Evolutionary conservation across 1,140 invertebrate species (phyloP).

Genomic region (Papilio glaucus): DNA sequence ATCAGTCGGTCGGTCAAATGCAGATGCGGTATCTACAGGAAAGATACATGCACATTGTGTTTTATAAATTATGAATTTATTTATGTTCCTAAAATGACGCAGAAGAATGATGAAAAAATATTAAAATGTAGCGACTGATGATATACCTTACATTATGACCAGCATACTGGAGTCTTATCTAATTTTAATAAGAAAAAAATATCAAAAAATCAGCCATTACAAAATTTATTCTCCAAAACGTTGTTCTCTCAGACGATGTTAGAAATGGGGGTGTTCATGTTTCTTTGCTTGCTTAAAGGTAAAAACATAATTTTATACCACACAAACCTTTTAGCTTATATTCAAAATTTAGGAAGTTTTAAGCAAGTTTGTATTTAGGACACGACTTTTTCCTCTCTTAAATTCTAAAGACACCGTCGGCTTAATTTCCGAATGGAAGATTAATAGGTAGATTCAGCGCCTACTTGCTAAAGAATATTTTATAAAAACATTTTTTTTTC

Average conservation of each 20-base stretch:
- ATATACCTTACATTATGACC: no score
- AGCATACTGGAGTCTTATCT: not conserved
- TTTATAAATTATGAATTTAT: no score
- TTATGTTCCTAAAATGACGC: no score
- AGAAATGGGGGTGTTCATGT: not conserved
- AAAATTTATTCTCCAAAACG: not conserved
- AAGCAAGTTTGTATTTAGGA: slow-evolving; percentile 17
- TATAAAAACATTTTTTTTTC: not conserved
- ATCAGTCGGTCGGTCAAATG: no score
- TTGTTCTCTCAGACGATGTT: not conserved
- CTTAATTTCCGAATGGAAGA: slow-evolving; percentile 26
- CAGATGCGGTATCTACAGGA: no score
- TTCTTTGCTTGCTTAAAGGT: not conserved
- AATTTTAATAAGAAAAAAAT: not conserved
- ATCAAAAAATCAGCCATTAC: not conserved
- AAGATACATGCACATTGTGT: no score
- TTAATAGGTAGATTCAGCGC: slow-evolving; percentile 19
- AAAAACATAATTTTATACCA: slow-evolving; percentile 18
- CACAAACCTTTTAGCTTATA: slow-evolving; percentile 17
- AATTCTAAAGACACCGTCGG: slow-evolving; percentile 20
- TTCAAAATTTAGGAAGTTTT: slow-evolving; percentile 25
- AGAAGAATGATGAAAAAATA: no score
- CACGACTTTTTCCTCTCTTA: slow-evolving; percentile 21
- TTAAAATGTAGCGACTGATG: no score
- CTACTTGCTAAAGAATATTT: slow-evolving; percentile 15